Conservation (phyloP, 2,113 vertebrate genomes). For the Cheirogaleus medius region DNA sequence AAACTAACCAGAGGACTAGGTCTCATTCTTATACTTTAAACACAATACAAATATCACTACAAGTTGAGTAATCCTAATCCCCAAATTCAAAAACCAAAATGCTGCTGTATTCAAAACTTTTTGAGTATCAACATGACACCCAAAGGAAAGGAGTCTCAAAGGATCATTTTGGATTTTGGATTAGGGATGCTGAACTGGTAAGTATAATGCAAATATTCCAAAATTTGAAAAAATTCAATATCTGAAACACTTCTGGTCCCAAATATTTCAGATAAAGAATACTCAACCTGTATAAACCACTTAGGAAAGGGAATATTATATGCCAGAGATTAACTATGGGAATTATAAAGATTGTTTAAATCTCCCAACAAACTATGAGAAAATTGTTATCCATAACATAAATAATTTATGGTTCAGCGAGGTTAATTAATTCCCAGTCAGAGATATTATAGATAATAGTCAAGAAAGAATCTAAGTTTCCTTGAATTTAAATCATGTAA, state of each 20-base stretch:
- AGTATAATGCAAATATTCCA: not conserved
- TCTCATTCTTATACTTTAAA: not conserved
- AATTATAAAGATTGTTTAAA: not conserved
- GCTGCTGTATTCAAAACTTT: not conserved
- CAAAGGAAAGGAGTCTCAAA: not conserved
- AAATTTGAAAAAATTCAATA: not conserved
- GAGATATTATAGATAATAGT: not conserved
- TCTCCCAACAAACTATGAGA: not conserved
- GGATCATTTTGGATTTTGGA: not conserved
- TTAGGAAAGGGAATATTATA: not conserved
- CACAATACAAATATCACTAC: not conserved
- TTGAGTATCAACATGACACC: not conserved
- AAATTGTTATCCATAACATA: not conserved
- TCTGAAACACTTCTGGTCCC: not conserved
- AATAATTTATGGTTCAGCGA: not conserved
- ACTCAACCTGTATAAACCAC: not conserved
- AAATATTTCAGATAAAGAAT: not conserved
- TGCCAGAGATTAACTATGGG: not conserved
- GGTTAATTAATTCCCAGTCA: not conserved
- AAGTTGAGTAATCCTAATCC: not conserved
- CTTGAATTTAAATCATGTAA: not conserved
- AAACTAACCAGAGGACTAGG: not conserved
- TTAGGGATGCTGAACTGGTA: not conserved
- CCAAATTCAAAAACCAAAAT: not conserved
- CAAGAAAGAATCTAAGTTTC: not conserved